Percentiles rank a stretch among this genome's conserved stretches.
phyloP scores from a whole-genome alignment of 1,140 invertebrate species.

The Neodiprion fabricii region DNA sequence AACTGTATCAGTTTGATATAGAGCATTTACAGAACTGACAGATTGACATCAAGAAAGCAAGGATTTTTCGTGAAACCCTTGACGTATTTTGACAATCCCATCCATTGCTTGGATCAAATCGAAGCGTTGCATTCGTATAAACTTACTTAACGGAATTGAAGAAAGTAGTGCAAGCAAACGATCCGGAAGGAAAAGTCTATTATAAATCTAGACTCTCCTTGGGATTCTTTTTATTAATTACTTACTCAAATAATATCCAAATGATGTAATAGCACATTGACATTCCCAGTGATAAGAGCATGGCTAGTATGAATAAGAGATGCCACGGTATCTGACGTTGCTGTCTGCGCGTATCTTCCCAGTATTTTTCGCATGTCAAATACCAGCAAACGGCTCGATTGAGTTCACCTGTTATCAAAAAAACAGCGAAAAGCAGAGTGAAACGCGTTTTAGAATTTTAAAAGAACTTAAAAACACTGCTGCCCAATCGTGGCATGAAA shows the following conservation, averaged over 20 bases:
- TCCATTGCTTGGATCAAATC: too few relatives aligned
- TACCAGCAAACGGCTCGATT: slow-evolving; percentile 90
- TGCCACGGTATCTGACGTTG: slow-evolving; percentile 82
- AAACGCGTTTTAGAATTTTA: slow-evolving; percentile 9
- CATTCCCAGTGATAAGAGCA: slow-evolving; percentile 79
- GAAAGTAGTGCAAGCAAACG: too few relatives aligned
- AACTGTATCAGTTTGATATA: too few relatives aligned
- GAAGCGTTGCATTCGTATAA: too few relatives aligned
- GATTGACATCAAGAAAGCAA: too few relatives aligned
- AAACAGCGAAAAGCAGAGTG: slow-evolving; percentile 9
- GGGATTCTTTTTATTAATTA: slow-evolving; percentile 31
- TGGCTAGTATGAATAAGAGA: slow-evolving; percentile 74
- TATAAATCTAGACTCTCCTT: too few relatives aligned
- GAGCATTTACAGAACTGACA: too few relatives aligned
- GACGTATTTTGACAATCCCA: too few relatives aligned
- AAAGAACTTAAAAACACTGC: neutral
- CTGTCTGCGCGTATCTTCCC: slow-evolving; percentile 81
- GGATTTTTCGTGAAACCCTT: too few relatives aligned
- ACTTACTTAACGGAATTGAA: too few relatives aligned
- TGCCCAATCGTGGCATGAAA: neutral
- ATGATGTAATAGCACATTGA: slow-evolving; percentile 90
- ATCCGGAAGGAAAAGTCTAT: too few relatives aligned
- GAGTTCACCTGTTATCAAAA: slow-evolving; percentile 73
- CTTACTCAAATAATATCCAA: slow-evolving; percentile 89
- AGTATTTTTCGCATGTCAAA: slow-evolving; percentile 89